These are phyloP conservation scores for Diplolepis rosae DNA, from an alignment of 2,888 invertebrate species.

Conservation along the genomic window DNA sequence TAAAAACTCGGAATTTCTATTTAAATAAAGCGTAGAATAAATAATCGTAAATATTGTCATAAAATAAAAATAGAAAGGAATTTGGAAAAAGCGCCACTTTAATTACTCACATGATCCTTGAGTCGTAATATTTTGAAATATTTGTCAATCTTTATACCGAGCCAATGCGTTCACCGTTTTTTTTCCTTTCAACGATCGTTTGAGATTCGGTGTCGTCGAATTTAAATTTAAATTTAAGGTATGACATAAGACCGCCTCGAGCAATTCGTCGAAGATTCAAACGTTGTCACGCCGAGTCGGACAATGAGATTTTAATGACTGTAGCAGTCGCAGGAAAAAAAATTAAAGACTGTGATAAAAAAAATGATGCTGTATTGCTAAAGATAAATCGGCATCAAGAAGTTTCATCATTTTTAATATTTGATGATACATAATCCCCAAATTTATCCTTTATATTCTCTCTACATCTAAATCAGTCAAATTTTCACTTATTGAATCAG, in stretches of 20 bases:
- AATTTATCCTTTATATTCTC: too few species aligned
- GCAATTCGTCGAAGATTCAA: constrained; percentile 19
- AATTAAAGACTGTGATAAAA: constrained; percentile 16
- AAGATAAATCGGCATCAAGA: constrained; percentile 23
- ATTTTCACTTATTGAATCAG: too few species aligned
- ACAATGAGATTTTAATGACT: constrained; percentile 31
- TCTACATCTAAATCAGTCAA: too few species aligned
- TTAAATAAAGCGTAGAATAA: too few species aligned
- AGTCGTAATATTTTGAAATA: constrained; percentile 8
- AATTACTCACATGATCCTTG: constrained; percentile 43
- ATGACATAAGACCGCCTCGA: constrained; percentile 23
- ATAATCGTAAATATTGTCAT: too few species aligned
- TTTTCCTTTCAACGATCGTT: not conserved
- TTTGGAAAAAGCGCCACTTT: too few species aligned
- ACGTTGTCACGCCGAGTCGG: constrained; percentile 24
- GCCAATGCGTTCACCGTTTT: constrained; percentile 2
- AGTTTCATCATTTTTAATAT: constrained; percentile 15
- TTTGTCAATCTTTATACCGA: constrained; percentile 12
- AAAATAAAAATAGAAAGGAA: too few species aligned
- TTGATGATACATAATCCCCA: constrained; percentile 57
- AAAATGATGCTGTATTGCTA: constrained; percentile 31
- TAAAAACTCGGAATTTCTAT: not conserved
- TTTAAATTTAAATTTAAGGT: constrained; percentile 25
- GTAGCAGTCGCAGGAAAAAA: constrained; percentile 7
- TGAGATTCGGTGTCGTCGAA: constrained; percentile 15